Conservation (phyloP, 2,888 invertebrate genomes). For the Phengaris alcon region DNA sequence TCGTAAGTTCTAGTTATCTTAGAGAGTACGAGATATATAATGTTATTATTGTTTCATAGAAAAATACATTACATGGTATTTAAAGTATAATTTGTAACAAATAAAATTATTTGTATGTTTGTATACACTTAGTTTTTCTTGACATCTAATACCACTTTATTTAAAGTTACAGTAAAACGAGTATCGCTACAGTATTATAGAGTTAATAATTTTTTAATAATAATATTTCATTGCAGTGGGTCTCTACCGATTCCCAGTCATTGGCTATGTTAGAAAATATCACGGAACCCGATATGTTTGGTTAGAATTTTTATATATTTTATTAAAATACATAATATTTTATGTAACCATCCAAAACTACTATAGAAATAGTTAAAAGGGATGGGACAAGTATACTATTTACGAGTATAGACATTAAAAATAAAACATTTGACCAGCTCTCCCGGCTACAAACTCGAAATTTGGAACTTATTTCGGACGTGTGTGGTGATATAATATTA, state of each 20-base stretch:
- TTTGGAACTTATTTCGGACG: no score
- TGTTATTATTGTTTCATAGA: background rate
- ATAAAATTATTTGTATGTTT: constrained; percentile 1
- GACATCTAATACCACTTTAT: background rate
- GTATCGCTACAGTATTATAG: background rate
- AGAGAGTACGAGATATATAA: background rate
- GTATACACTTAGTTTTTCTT: constrained; percentile 3
- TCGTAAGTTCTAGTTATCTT: background rate
- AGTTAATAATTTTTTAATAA: background rate
- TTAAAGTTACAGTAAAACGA: background rate
- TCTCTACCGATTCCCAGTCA: background rate
- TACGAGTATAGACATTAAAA: no score
- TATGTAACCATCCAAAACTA: no score
- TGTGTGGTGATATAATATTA: no score
- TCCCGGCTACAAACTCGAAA: no score
- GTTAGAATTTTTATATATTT: background rate
- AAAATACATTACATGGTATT: background rate
- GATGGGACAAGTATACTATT: no score
- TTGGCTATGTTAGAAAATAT: constrained; percentile 3
- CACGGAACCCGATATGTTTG: background rate
- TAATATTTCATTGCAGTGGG: background rate
- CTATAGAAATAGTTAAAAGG: no score
- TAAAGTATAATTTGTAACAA: constrained; percentile 1
- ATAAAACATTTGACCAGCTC: no score
- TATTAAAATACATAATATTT: background rate